These are phyloP conservation scores for Chondrilla cf. caribensis DNA, from an alignment of 37 sponge, comb jelly and placozoan species.

Conservation along the genomic window DNA sequence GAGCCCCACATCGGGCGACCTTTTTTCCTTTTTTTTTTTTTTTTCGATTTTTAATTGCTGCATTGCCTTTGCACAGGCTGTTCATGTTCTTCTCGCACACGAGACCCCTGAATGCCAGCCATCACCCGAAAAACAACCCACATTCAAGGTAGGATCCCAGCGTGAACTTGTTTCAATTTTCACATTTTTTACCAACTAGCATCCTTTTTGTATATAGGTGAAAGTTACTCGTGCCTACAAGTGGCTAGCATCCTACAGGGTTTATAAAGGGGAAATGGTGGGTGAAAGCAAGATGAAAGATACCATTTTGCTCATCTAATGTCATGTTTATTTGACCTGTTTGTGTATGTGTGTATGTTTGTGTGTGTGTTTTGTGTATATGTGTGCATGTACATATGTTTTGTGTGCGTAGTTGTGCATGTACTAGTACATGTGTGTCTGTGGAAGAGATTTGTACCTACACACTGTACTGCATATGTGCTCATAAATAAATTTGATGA, in stretches of 20 bases:
- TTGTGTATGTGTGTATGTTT: neutral
- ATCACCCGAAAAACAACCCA: neutral
- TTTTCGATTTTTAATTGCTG: neutral
- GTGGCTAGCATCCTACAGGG: slow-evolving; percentile 33
- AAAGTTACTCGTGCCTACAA: slow-evolving; percentile 24
- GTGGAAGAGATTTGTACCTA: neutral
- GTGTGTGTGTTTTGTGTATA: neutral
- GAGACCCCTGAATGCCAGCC: slow-evolving; percentile 5
- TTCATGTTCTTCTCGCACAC: slow-evolving; percentile 1
- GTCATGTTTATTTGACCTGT: neutral
- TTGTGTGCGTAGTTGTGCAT: neutral
- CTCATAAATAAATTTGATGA: no score
- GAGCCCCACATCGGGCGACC: slow-evolving; percentile 92
- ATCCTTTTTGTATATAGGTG: neutral
- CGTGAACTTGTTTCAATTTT: neutral
- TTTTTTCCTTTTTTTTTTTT: slow-evolving; percentile 37
- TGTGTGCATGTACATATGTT: no score
- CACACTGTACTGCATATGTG: no score
- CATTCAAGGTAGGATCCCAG: neutral
- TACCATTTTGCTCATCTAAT: neutral
- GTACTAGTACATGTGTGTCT: neutral
- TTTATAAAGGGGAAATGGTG: slow-evolving; percentile 26
- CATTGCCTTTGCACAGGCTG: slow-evolving; percentile 20
- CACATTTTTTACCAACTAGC: neutral
- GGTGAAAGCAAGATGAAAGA: no score